Percentiles rank a stretch among this genome's conserved stretches.
phyloP scores from a whole-genome alignment of 2,888 invertebrate genomes.

The Apantesis nais region DNA sequence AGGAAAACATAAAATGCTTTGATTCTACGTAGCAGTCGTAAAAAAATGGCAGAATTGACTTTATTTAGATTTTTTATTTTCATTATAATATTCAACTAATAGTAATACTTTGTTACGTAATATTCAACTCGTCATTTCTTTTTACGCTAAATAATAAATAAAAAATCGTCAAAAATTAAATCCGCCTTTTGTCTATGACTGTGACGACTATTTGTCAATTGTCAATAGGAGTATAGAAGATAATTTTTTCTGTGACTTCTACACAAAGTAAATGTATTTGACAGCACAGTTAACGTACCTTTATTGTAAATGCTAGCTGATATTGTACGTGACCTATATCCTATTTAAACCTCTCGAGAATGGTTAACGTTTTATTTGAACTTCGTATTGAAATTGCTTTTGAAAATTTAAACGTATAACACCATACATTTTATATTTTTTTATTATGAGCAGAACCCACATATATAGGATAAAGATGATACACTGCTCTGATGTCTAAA shows the following conservation, averaged over 20 bases:
- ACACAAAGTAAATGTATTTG: not conserved
- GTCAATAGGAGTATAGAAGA: not conserved
- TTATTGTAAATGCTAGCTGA: not conserved
- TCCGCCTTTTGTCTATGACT: too few species aligned
- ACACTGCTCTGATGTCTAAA: not conserved
- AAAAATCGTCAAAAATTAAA: too few species aligned
- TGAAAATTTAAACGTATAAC: too few species aligned
- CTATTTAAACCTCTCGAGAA: not conserved
- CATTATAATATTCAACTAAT: too few species aligned
- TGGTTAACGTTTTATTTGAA: not conserved
- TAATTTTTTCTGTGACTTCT: not conserved
- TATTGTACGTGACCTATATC: not conserved
- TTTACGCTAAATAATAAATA: too few species aligned
- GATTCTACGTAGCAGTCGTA: too few species aligned
- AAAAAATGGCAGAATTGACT: too few species aligned
- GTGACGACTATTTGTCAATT: too few species aligned
- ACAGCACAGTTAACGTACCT: not conserved
- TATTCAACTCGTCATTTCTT: too few species aligned
- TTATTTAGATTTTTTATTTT: too few species aligned
- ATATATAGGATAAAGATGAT: not conserved
- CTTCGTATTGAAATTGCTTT: not conserved
- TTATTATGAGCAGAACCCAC: not conserved
- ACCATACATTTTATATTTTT: not conserved
- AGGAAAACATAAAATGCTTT: too few species aligned
- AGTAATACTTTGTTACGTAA: too few species aligned